Base-by-base conservation (phyloP, 2,113 vertebrate genomes). In the Bombycilla garrulus region DNA sequence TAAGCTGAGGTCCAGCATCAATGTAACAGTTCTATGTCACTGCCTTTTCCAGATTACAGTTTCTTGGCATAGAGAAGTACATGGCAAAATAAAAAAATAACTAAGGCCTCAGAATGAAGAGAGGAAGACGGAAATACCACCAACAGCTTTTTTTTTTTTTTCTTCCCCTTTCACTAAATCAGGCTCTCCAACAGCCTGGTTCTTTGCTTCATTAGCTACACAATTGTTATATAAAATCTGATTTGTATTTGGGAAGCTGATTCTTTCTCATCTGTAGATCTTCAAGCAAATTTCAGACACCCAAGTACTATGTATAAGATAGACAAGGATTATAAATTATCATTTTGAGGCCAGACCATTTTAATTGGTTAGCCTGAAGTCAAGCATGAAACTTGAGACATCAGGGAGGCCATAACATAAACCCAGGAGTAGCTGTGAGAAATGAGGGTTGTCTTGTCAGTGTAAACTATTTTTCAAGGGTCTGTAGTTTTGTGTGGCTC, bases 111-210 rank as follows among this genome's bases (percentile, higher is more conserved):
- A 21, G 12, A 86, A 66, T 54, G 12, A 79, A 57, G 35, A 70
- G 12, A 78, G 1, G 3, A 50, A 76, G 84, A 31, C 24, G 70
- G 47, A 90, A 83, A 66, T 44, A 64, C 5, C 53, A 8, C 3
- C 31, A 54, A 5, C 7, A 24, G 3, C 1, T 38, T 18, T 1
- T 40, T 12, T 8, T n/a, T 28, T 42, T n/a, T 42, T 5, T 1
- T 21, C 6, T 1, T 21, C 7, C n/a, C 21, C 2, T 66, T 66
- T 58, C 14, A 45, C 4, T 61, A 65, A 31, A 76, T 72, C 58
- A 66, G 10, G 6, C 6, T 86, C 9, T 70, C n/a, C 20, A 51
- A 12, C 7, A 72, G 28, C 5, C 12, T 67, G 6, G 3, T 64
- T 70, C 44, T 66, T 76, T 54, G 5, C 7, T 60, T 81, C 24